Evolutionary conservation across 2,797 vertebrate species (phyloP), one percentile per base, ranked within the genome.

Genomic region (Peromyscus eremicus): DNA sequence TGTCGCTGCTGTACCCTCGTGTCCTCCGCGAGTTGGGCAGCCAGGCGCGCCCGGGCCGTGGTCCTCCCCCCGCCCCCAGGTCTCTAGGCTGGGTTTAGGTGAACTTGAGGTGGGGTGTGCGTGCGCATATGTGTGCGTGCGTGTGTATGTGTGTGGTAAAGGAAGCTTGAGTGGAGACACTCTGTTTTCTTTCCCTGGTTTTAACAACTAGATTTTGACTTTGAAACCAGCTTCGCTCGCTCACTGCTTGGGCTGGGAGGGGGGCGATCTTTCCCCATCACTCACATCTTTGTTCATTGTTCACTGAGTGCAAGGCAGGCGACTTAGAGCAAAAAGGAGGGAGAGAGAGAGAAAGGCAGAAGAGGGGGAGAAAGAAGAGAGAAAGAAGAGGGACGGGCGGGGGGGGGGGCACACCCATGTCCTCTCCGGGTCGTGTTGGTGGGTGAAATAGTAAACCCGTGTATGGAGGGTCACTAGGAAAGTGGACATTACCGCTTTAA

Each of bases 401-500:
- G 85, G 57, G 62, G 37, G 90, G 83, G 55, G 34, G 27, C 73
- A 75, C 68, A 89, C 86, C 86, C 80, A 43, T 60, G 17, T 40
- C 92, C 75, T 66, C 43, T 88, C 97, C 85, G 95, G 97, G 91
- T 94, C 96, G 89, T 97, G 98, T 97, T 97, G 98, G 98, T 97
- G 97, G 98, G 97, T 98, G 98, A 98, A 98, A 98, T 95, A 97
- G 98, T 98, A 98, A 98, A 98, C 98, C 97, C 98, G 98, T 98
- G 98, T 98, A 97, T 97, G 97, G 97, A 99, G 98, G 98, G 98
- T 98, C 98, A 97, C 96, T 97, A 95, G 97, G 97, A 98, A 98
- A 99, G 98, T 98, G 98, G 99, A 99, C 99, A 98, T 99, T 99
- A 98, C 99, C 99, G 99, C 99, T 99, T 99, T 99, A 99, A 99